Evolutionary conservation across 2,888 invertebrate species (phyloP).

Genomic region (Drosophila ochracea): DNA sequence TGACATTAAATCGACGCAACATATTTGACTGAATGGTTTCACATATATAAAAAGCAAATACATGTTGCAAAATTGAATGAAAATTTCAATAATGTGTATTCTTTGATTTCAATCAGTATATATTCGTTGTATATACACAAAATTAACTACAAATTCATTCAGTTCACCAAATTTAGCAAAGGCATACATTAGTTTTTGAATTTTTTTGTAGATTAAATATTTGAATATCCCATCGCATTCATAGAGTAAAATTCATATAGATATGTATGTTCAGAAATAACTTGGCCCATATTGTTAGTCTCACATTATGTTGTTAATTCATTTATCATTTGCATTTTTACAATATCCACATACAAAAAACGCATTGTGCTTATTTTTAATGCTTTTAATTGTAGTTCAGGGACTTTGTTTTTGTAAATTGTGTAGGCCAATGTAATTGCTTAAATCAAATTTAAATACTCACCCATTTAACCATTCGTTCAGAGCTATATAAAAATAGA

Average conservation of each 20-base stretch:
- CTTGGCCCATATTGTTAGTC: neutral
- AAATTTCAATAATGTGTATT: neutral
- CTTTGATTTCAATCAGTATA: neutral
- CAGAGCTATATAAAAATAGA: constrained; percentile 61
- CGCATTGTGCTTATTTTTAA: constrained; percentile 15
- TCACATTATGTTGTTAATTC: constrained; percentile 3
- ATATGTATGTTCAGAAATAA: neutral
- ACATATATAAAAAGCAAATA: constrained; percentile 1
- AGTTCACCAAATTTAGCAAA: neutral
- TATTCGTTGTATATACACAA: neutral
- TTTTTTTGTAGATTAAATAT: constrained; percentile 6
- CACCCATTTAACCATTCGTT: constrained; percentile 14
- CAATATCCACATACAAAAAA: neutral
- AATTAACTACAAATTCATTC: neutral
- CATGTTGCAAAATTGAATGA: neutral
- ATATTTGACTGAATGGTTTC: constrained; percentile 17
- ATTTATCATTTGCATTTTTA: constrained; percentile 22
- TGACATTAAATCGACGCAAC: constrained; percentile 34
- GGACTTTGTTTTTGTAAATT: constrained; percentile 22
- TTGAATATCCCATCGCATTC: neutral
- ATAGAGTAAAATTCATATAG: neutral
- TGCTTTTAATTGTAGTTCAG: constrained; percentile 29
- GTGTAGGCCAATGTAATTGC: constrained; percentile 37
- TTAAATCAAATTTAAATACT: constrained; percentile 35
- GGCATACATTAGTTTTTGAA: neutral